phyloP scores from a whole-genome alignment of 2,888 invertebrate genomes.

The Heliconius charithonia region DNA sequence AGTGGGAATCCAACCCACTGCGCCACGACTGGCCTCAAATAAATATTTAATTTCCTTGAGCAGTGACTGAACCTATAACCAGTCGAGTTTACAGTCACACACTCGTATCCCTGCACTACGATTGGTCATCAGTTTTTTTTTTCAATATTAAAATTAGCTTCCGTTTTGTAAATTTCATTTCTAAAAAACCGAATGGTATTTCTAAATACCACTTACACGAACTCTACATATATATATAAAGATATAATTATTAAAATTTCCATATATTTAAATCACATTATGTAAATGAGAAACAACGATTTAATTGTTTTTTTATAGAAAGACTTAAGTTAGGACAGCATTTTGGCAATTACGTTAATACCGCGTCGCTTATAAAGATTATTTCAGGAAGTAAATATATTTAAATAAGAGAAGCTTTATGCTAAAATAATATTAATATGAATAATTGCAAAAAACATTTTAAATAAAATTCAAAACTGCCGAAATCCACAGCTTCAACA shows the following conservation, averaged over 20 bases:
- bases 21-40: too few relatives aligned
- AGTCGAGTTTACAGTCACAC: too few relatives aligned
- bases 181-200: background rate
- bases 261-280: background rate
- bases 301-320: background rate
- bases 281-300: background rate
- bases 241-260: background rate
- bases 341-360: slow-evolving; percentile 7
- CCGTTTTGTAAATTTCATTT: too few relatives aligned
- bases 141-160: too few relatives aligned
- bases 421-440: background rate
- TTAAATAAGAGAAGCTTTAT: background rate
- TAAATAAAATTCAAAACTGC: background rate
- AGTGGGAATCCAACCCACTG: too few relatives aligned
- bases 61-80: too few relatives aligned
- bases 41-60: too few relatives aligned
- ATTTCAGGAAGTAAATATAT: background rate
- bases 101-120: too few relatives aligned
- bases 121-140: too few relatives aligned
- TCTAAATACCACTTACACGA: background rate
- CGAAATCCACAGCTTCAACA: background rate
- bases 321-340: background rate
- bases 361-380: background rate
- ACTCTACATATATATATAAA: too few relatives aligned
- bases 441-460: background rate